phyloP scores from a whole-genome alignment of 2,888 invertebrate species.

The Pocota personata region DNA sequence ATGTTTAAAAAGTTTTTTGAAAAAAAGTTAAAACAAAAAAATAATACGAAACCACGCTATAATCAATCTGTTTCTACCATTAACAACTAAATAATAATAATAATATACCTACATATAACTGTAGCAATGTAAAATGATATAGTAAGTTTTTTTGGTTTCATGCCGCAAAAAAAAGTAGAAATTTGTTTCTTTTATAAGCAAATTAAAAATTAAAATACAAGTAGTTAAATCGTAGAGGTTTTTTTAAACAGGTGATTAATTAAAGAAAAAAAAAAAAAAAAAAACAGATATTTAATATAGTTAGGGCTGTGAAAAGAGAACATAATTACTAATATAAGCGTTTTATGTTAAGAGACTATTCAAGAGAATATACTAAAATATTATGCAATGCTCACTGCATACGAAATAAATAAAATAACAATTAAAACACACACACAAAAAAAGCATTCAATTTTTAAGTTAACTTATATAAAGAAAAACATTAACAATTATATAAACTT shows the following conservation, averaged over 20 bases:
- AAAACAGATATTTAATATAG: slow-evolving; percentile 62
- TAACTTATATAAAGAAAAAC: slow-evolving; percentile 11
- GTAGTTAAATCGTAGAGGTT: slow-evolving; percentile 10
- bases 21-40: background rate
- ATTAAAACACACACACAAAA: slow-evolving; percentile 2
- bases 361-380: slow-evolving; percentile 37
- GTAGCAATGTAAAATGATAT: slow-evolving; percentile 28
- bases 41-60: slow-evolving; percentile 57
- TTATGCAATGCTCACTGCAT: slow-evolving; percentile 59
- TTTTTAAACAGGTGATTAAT: slow-evolving; percentile 44
- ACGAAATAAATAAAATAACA: slow-evolving; percentile 1
- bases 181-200: slow-evolving; percentile 31
- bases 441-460: background rate
- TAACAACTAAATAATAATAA: slow-evolving; percentile 2
- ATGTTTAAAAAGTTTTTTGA: slow-evolving; percentile 21
- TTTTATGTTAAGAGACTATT: slow-evolving; percentile 73
- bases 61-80: slow-evolving; percentile 58
- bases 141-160: slow-evolving; percentile 52
- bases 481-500: slow-evolving; percentile 9
- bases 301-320: slow-evolving; percentile 74
- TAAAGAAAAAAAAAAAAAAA: slow-evolving; percentile 4
- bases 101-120: background rate
- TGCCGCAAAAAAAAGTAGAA: slow-evolving; percentile 11
- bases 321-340: slow-evolving; percentile 71
- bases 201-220: slow-evolving; percentile 12